phyloP scores from a whole-genome alignment of 2,888 invertebrate genomes.

The Chalcosyrphus nemorum region DNA sequence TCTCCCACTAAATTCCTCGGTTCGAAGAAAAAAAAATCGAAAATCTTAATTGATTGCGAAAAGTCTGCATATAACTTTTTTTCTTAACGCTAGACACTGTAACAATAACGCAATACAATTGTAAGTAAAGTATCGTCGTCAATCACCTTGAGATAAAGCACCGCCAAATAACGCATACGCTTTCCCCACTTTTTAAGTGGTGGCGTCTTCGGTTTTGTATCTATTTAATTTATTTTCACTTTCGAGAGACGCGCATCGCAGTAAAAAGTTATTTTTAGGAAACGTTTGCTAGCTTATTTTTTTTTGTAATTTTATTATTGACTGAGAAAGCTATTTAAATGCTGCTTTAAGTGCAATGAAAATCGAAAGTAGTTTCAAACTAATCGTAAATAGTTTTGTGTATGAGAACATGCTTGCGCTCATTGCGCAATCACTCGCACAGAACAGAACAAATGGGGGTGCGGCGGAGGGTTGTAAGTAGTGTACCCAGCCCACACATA shows the following conservation, averaged over 20 bases:
- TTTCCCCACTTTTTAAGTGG: conserved; percentile 18
- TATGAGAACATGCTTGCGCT: background rate
- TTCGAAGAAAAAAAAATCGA: too few relatives aligned
- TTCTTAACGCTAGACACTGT: background rate
- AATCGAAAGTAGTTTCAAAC: conserved; percentile 60
- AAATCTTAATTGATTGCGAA: background rate
- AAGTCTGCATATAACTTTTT: background rate
- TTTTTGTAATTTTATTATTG: background rate
- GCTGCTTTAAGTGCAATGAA: conserved; percentile 63
- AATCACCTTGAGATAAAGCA: conserved; percentile 52
- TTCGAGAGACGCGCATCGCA: background rate
- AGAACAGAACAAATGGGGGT: too few relatives aligned
- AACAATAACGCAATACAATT: background rate
- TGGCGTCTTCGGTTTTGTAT: conserved; percentile 30
- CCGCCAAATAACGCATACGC: conserved; percentile 28
- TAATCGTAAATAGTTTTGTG: conserved; percentile 54
- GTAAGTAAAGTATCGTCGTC: conserved; percentile 19
- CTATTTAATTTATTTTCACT: conserved; percentile 38
- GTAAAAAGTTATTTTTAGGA: conserved; percentile 46
- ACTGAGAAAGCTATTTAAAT: conserved; percentile 50
- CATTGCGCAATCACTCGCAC: conserved; percentile 50
- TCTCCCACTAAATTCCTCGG: too few relatives aligned
- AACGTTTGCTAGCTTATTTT: too few relatives aligned
- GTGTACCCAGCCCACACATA: background rate
- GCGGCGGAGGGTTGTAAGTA: background rate